Evolutionary conservation across 2,888 invertebrate genomes (phyloP).

Genomic region (Polymixis flavicincta): DNA sequence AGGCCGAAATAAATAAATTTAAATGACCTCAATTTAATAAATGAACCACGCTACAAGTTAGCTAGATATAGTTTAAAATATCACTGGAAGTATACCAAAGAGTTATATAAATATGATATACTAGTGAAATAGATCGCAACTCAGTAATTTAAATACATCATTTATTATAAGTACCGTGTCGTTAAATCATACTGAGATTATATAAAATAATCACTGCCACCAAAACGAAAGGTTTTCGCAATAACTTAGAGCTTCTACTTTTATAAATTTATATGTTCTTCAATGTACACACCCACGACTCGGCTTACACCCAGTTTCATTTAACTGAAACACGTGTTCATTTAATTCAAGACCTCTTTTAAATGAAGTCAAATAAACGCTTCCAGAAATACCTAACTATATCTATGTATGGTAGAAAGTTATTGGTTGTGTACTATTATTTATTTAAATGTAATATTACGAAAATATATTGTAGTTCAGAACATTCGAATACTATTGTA

Average conservation of each 20-base stretch:
- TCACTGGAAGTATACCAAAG: conserved; percentile 84
- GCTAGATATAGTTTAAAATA: conserved; percentile 53
- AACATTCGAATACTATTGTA: conserved; percentile 83
- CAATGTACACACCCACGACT: conserved; percentile 43
- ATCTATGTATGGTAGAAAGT: conserved; percentile 58
- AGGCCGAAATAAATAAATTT: conserved; percentile 4
- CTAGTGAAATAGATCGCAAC: conserved; percentile 53
- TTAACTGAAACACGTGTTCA: conserved; percentile 39
- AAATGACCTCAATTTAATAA: conserved; percentile 34
- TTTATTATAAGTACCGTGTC: conserved; percentile 56
- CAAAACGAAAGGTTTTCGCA: conserved; percentile 70
- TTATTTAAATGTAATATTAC: conserved; percentile 80
- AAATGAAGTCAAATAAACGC: conserved; percentile 56
- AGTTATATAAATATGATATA: conserved; percentile 66
- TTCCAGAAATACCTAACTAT: conserved; percentile 47
- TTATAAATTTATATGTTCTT: conserved; percentile 66
- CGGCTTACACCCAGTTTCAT: conserved; percentile 42
- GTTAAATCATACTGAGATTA: conserved; percentile 56
- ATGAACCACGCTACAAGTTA: conserved; percentile 41
- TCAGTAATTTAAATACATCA: conserved; percentile 59
- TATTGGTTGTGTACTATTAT: conserved; percentile 83
- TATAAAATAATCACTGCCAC: conserved; percentile 74
- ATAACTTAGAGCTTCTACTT: conserved; percentile 66
- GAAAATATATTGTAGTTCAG: conserved; percentile 79
- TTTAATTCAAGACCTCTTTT: conserved; percentile 51